phyloP scores from a whole-genome alignment of 2,113 vertebrate genomes.

The Crotalus helleri region DNA sequence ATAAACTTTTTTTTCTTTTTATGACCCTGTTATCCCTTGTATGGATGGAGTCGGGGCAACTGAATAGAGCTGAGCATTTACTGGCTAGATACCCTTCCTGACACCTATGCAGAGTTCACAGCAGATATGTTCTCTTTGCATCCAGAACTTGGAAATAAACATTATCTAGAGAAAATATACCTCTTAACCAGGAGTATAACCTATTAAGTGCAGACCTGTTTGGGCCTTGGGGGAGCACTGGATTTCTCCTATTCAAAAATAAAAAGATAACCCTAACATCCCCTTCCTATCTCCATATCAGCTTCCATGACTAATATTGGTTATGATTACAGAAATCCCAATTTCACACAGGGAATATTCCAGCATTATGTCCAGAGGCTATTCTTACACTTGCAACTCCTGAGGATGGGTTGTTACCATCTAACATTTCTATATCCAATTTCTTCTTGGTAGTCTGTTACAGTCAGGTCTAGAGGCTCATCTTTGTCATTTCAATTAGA shows the following conservation, averaged over 20 bases:
- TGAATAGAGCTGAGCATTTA: background rate
- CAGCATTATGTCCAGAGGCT: background rate
- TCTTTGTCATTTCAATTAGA: background rate
- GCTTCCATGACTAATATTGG: background rate
- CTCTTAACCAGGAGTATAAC: background rate
- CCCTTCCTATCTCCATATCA: background rate
- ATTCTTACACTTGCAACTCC: background rate
- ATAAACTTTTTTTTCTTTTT: background rate
- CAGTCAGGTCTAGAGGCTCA: background rate
- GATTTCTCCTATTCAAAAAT: background rate
- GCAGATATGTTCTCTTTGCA: background rate
- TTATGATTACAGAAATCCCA: background rate
- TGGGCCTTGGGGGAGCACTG: background rate
- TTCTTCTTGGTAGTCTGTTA: background rate
- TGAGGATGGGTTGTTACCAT: background rate
- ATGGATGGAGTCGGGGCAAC: background rate
- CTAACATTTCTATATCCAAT: background rate
- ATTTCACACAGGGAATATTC: background rate
- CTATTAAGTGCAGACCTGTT: background rate
- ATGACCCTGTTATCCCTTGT: background rate
- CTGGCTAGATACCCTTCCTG: background rate
- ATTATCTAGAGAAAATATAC: background rate
- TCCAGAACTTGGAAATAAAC: background rate
- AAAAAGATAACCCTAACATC: background rate
- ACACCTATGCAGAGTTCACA: accelerated